Percentiles rank a stretch among this genome's conserved stretches.
Conservation (phyloP, 1,140 invertebrate species). For the Thalassaphorura encarpata region DNA sequence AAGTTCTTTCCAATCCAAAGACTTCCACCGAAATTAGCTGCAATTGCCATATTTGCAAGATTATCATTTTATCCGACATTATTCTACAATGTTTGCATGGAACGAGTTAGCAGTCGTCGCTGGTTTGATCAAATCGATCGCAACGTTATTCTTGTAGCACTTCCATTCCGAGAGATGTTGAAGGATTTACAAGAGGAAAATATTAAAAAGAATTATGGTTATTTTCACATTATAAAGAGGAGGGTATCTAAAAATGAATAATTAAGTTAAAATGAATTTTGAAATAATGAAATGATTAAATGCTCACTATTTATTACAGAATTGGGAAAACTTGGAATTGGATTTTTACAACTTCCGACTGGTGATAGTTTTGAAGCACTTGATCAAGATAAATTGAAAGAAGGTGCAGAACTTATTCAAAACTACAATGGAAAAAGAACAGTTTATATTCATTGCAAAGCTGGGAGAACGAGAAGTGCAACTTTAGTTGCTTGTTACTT, state of each 20-base stretch:
- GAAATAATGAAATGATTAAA: too few species aligned
- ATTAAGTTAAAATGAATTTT: slow-evolving; percentile 17
- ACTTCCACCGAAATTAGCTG: too few species aligned
- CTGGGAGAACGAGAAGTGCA: slow-evolving; percentile 86
- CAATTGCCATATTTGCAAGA: slow-evolving; percentile 64
- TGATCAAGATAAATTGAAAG: neutral
- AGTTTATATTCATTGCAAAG: slow-evolving; percentile 97
- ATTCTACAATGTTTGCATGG: slow-evolving; percentile 84
- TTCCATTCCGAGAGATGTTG: slow-evolving; percentile 80
- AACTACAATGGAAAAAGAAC: slow-evolving; percentile 40
- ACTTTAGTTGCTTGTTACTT: slow-evolving; percentile 93
- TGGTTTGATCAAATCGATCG: slow-evolving; percentile 96
- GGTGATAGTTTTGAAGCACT: neutral
- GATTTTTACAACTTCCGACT: neutral
- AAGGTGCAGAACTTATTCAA: neutral
- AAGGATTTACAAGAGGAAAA: slow-evolving; percentile 66
- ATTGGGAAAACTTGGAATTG: neutral
- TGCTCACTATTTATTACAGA: too few species aligned
- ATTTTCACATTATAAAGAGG: slow-evolving; percentile 67
- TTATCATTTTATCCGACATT: slow-evolving; percentile 87
- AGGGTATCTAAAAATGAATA: slow-evolving; percentile 42
- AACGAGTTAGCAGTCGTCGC: slow-evolving; percentile 62
- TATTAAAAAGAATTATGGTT: slow-evolving; percentile 73
- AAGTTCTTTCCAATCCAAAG: too few species aligned
- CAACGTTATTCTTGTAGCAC: slow-evolving; percentile 81